These are phyloP conservation scores for Synergus laeviventris DNA, from an alignment of 2,888 invertebrate species.

Conservation along the genomic window DNA sequence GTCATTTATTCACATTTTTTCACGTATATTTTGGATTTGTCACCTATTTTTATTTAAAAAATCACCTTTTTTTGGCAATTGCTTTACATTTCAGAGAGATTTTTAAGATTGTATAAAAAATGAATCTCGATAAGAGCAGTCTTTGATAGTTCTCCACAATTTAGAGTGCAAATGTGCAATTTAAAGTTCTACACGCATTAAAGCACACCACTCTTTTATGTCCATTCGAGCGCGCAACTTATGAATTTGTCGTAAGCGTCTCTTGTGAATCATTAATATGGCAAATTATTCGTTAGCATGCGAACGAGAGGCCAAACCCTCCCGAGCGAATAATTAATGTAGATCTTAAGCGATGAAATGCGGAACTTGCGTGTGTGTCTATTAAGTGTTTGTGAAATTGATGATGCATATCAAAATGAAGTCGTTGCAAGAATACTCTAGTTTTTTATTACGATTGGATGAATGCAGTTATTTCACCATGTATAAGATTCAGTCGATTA, in stretches of 20 bases:
- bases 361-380: not conserved
- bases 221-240: not conserved
- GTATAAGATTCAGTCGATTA: not conserved
- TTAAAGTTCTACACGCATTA: not conserved
- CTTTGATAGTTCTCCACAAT: too few species aligned
- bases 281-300: conserved; percentile 13
- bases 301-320: not conserved
- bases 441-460: not conserved
- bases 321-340: not conserved
- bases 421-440: conserved; percentile 20
- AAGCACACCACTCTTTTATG: not conserved
- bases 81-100: too few species aligned
- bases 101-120: too few species aligned
- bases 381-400: conserved; percentile 8
- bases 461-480: not conserved
- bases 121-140: too few species aligned
- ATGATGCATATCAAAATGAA: conserved; percentile 16
- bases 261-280: conserved; percentile 2
- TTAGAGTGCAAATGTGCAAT: not conserved
- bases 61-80: too few species aligned
- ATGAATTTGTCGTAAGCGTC: not conserved
- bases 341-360: conserved; percentile 2
- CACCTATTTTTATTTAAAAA: too few species aligned
- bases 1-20: too few species aligned
- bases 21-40: too few species aligned